Conservation (phyloP, 2,888 invertebrate species). For the Eupithecia pulchellata region DNA sequence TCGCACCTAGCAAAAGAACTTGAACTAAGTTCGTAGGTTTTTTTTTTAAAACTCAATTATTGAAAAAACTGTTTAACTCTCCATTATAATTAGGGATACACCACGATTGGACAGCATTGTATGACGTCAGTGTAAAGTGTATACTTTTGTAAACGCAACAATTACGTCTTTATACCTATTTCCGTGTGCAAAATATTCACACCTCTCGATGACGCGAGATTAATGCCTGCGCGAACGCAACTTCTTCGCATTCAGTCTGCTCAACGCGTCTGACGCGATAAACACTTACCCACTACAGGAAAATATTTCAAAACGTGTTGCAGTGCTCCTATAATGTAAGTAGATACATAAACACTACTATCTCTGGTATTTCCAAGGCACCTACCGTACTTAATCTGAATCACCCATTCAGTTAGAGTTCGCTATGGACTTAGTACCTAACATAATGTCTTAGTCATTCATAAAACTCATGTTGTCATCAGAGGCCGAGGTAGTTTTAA, state of each 20-base stretch:
- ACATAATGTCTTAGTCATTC: not conserved
- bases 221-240: not conserved
- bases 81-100: too few species aligned
- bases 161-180: not conserved
- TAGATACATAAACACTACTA: not conserved
- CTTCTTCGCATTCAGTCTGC: not conserved
- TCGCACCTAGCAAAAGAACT: not conserved
- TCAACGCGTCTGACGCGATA: not conserved
- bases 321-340: constrained; percentile 6
- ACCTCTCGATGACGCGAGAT: not conserved
- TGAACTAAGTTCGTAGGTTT: not conserved
- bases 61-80: too few species aligned
- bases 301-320: not conserved
- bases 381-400: not conserved
- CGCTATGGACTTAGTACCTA: not conserved
- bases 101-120: too few species aligned
- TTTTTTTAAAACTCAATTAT: too few species aligned
- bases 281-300: not conserved
- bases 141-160: not conserved
- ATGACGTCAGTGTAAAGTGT: too few species aligned
- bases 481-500: not conserved
- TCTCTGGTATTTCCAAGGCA: not conserved
- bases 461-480: constrained; percentile 1
- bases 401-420: not conserved
- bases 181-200: not conserved